phyloP scores from a whole-genome alignment of 1,140 invertebrate genomes.

The Campoletis sonorensis region DNA sequence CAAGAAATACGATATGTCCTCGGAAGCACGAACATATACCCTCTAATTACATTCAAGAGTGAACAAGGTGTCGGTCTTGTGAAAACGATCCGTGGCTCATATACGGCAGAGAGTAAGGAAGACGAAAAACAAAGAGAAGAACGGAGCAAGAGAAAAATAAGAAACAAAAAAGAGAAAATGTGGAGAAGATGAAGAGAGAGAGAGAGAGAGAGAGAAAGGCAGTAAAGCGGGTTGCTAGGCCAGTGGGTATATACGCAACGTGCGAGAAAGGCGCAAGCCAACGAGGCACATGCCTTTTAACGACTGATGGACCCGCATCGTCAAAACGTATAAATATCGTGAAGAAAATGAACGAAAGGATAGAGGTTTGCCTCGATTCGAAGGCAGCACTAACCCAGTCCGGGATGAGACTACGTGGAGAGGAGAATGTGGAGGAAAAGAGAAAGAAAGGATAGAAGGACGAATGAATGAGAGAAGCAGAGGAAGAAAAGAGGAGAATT shows the following conservation, averaged over 20 bases:
- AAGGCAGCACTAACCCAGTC: conserved; percentile 55
- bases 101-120: background rate
- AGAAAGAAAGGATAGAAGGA: background rate
- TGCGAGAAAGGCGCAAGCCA: background rate
- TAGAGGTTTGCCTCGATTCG: conserved; percentile 16
- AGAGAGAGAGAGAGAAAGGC: background rate
- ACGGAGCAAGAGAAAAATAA: background rate
- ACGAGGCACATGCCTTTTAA: background rate
- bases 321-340: conserved; percentile 47
- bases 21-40: background rate
- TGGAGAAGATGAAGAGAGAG: background rate
- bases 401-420: conserved; percentile 53
- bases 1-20: conserved; percentile 5
- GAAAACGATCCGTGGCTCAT: background rate
- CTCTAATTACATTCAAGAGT: background rate
- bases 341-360: conserved; percentile 16
- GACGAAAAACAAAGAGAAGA: conserved; percentile 25
- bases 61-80: background rate
- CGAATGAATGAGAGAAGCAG: conserved; percentile 44
- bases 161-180: background rate
- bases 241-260: conserved; percentile 1
- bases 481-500: conserved; percentile 24
- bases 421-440: conserved; percentile 51
- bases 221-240: conserved; percentile 4
- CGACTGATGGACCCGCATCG: conserved; percentile 52